Conservation (phyloP, 2,888 invertebrate genomes). For the Arrhopalites spinosus region DNA sequence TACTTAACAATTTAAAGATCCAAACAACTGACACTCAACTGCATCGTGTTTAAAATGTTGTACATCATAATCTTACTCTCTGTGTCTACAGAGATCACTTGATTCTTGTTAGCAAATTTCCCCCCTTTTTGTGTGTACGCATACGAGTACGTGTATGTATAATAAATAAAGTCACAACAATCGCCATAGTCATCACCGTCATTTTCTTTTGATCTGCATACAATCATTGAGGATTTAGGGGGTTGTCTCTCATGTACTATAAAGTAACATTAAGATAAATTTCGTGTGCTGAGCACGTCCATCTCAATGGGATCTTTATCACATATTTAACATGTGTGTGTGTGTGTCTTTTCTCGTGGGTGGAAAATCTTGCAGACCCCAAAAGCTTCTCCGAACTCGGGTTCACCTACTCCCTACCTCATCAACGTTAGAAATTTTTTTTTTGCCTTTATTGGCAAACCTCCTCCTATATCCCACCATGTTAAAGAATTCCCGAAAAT, state of each 20-base stretch:
- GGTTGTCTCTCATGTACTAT: neutral
- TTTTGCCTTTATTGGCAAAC: too few relatives aligned
- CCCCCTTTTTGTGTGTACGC: neutral
- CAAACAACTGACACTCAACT: conserved; percentile 22
- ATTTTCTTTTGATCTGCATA: conserved; percentile 2
- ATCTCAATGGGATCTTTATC: conserved; percentile 2
- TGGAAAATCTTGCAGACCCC: too few relatives aligned
- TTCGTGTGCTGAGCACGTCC: conserved; percentile 28
- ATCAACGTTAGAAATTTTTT: too few relatives aligned
- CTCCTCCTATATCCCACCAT: too few relatives aligned
- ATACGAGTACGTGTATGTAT: neutral
- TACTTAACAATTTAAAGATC: conserved; percentile 25
- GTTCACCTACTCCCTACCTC: too few relatives aligned
- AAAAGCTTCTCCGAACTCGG: too few relatives aligned
- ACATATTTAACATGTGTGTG: conserved; percentile 1
- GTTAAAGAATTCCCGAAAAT: too few relatives aligned
- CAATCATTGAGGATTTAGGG: neutral
- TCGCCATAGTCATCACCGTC: conserved; percentile 23
- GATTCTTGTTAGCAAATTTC: neutral
- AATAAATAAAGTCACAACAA: neutral
- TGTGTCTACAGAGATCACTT: neutral
- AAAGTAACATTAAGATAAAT: neutral
- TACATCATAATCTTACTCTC: neutral
- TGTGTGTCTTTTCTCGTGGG: conserved; percentile 14
- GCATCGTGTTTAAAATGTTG: neutral